These are phyloP conservation scores for Capreolus pygargus DNA, from an alignment of 2,113 vertebrate genomes.

Conservation along the genomic window DNA sequence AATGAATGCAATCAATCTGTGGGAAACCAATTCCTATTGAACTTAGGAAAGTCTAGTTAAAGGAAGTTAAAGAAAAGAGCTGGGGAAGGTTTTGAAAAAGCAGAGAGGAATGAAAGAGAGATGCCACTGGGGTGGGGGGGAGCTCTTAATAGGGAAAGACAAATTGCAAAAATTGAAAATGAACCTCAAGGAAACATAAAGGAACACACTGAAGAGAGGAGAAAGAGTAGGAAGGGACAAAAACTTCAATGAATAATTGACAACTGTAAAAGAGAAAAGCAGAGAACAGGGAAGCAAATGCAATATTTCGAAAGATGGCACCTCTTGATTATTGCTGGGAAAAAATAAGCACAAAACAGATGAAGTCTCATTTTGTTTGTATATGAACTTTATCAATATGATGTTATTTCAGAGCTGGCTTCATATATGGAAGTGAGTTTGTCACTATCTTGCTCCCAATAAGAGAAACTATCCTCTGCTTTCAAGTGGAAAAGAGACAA, in stretches of 20 bases:
- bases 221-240: not conserved
- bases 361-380: slow-evolving; percentile 65
- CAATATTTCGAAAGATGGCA: not conserved
- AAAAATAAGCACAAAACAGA: slow-evolving; percentile 61
- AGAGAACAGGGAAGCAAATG: not conserved
- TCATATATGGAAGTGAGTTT: slow-evolving; percentile 78
- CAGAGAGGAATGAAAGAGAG: not conserved
- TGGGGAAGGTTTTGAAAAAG: not conserved
- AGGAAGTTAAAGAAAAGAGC: not conserved
- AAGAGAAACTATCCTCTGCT: slow-evolving; percentile 70
- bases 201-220: not conserved
- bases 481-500: slow-evolving; percentile 67
- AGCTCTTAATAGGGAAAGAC: not conserved
- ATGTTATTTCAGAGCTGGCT: slow-evolving; percentile 68
- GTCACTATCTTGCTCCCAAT: slow-evolving; percentile 27
- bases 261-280: not conserved
- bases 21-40: not conserved
- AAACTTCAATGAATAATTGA: not conserved
- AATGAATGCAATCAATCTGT: slow-evolving; percentile 17
- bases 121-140: not conserved
- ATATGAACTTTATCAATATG: slow-evolving; percentile 65
- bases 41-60: not conserved
- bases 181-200: not conserved
- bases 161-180: not conserved
- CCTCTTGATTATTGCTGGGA: slow-evolving; percentile 54